phyloP scores from a whole-genome alignment of 1,140 invertebrate genomes.

The Aphelenchoides fujianensis region DNA sequence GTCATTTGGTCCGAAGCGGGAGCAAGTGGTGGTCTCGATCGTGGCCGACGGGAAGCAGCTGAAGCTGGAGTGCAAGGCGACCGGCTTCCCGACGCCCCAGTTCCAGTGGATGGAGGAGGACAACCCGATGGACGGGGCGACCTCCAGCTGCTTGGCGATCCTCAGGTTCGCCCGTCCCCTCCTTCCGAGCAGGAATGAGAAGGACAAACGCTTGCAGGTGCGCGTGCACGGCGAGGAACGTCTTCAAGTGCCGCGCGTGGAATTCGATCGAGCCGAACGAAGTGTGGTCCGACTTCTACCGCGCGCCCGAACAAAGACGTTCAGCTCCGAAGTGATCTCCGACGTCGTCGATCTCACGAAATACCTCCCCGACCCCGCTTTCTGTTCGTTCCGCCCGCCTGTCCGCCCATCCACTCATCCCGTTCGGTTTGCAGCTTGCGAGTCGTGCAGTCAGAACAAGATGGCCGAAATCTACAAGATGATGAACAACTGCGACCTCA shows the following conservation, averaged over 20 bases:
- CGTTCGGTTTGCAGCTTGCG: conserved; percentile 41
- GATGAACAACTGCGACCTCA: conserved; percentile 25
- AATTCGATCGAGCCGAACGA: conserved; percentile 54
- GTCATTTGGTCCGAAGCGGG: conserved; percentile 52
- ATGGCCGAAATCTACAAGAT: conserved; percentile 39
- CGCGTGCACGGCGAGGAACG: conserved; percentile 54
- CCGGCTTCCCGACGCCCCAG: conserved; percentile 53
- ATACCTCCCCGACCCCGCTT: conserved; percentile 26
- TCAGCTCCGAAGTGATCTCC: conserved; percentile 47
- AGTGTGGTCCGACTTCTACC: conserved; percentile 55
- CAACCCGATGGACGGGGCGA: conserved; percentile 34
- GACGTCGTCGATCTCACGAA: conserved; percentile 45
- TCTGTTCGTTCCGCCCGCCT: conserved; percentile 10
- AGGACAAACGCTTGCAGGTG: conserved; percentile 36
- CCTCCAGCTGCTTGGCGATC: conserved; percentile 33
- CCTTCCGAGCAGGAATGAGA: conserved; percentile 5
- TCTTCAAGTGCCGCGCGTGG: conserved; percentile 52
- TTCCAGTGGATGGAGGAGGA: conserved; percentile 55
- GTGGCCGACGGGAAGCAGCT: conserved; percentile 33
- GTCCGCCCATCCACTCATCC: background rate
- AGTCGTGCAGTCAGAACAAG: conserved; percentile 43
- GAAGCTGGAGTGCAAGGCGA: conserved; percentile 57
- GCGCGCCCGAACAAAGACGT: conserved; percentile 44
- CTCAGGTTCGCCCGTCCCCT: conserved; percentile 39
- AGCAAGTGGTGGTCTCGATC: conserved; percentile 48